Evolutionary conservation across 1,140 invertebrate genomes (phyloP).

Genomic region (Drosophila parabipectinata): DNA sequence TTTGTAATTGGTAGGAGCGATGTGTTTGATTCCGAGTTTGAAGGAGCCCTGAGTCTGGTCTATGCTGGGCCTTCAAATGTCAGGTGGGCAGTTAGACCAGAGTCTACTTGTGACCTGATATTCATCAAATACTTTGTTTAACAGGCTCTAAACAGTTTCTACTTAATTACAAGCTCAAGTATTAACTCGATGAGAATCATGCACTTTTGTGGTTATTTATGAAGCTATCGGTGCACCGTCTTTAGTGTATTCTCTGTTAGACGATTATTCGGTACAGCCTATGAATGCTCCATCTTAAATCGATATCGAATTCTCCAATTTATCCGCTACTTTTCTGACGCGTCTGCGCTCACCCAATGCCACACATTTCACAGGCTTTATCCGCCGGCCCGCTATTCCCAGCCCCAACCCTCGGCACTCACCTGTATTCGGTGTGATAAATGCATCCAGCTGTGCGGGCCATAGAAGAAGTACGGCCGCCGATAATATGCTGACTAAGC

Average conservation of each 20-base stretch:
- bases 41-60: neutral
- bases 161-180: too few relatives aligned
- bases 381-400: constrained; percentile 3
- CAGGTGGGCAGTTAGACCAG: neutral
- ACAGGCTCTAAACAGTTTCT: too few relatives aligned
- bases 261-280: neutral
- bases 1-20: neutral
- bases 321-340: constrained; percentile 4
- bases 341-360: constrained; percentile 20
- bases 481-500: constrained; percentile 76
- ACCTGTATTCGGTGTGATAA: constrained; percentile 78
- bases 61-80: neutral
- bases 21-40: neutral
- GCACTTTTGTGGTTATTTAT: too few relatives aligned
- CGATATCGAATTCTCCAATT: neutral
- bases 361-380: constrained; percentile 32
- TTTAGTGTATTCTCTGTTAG: neutral
- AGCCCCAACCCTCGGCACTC: constrained; percentile 26
- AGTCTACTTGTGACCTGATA: neutral
- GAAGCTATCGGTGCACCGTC: neutral
- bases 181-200: too few relatives aligned
- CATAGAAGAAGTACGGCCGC: constrained; percentile 63
- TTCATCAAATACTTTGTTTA: too few relatives aligned
- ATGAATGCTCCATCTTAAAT: neutral
- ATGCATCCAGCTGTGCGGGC: constrained; percentile 79